phyloP scores from a whole-genome alignment of 2,113 vertebrate genomes.

The Oryctolagus cuniculus region DNA sequence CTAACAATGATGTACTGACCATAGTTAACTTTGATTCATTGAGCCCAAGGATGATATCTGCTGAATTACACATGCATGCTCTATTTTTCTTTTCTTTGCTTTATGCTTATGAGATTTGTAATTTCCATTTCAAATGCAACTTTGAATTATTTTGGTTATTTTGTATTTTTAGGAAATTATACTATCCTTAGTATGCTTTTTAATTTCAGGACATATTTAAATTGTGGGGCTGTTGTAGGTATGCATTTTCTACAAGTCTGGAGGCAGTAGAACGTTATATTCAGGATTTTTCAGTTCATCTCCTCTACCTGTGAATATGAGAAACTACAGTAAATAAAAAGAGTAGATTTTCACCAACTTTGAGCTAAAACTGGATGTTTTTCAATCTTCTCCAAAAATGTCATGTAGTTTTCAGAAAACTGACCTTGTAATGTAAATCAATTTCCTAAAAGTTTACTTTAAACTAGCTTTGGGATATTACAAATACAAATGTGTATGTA shows the following conservation, averaged over 20 bases:
- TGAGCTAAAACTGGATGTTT: background rate
- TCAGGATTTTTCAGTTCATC: background rate
- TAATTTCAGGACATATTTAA: background rate
- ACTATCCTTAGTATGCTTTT: background rate
- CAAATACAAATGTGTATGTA: background rate
- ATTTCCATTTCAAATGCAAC: background rate
- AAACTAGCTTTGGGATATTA: constrained; percentile 12
- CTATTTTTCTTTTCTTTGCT: background rate
- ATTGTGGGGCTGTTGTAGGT: background rate
- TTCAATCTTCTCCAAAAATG: background rate
- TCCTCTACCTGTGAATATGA: background rate
- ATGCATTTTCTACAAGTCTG: background rate
- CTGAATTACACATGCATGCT: background rate
- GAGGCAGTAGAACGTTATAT: background rate
- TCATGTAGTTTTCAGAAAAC: background rate
- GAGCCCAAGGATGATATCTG: background rate
- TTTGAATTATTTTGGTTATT: background rate
- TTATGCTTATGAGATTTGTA: background rate
- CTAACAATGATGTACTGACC: background rate
- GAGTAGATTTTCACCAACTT: background rate
- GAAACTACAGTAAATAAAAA: background rate
- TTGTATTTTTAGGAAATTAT: background rate
- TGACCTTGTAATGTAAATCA: background rate
- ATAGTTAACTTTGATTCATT: background rate
- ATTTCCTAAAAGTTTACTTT: background rate